Percentiles rank a stretch among this genome's conserved stretches.
Evolutionary conservation across 2,113 vertebrate species (phyloP).

Genomic region (Dermatemys mawii): DNA sequence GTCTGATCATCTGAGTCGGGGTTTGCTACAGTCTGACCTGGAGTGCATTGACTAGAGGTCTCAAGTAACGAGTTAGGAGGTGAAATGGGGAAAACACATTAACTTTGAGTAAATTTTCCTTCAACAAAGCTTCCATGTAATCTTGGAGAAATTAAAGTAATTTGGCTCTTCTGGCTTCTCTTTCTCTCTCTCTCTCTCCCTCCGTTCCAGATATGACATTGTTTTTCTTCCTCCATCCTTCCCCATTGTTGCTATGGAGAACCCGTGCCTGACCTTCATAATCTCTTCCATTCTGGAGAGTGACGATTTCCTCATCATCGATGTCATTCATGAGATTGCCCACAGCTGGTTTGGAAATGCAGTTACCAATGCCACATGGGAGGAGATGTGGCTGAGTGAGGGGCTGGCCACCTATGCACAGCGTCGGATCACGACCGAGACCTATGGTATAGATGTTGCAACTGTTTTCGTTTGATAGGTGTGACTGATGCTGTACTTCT

Average conservation of each 20-base stretch:
- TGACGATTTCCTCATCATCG: constrained; percentile 94
- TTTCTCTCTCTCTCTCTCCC: background rate
- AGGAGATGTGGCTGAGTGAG: constrained; percentile 99
- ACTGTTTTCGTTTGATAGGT: accelerated
- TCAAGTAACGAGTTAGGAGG: background rate
- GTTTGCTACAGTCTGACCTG: background rate
- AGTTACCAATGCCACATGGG: constrained; percentile 96
- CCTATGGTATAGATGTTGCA: constrained; percentile 80
- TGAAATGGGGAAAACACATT: background rate
- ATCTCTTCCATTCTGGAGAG: constrained; percentile 98
- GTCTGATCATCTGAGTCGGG: background rate
- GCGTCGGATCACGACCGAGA: constrained; percentile 93
- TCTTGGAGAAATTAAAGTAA: background rate
- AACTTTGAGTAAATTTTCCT: background rate
- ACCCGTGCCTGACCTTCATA: constrained; percentile 97
- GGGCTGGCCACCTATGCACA: constrained; percentile 96
- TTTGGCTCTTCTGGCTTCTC: background rate
- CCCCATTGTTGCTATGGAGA: constrained; percentile 99
- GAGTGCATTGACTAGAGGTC: background rate
- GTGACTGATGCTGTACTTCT: accelerated
- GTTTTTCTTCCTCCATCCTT: constrained; percentile 98
- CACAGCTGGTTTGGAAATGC: constrained; percentile 98
- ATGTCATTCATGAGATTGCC: constrained; percentile 94
- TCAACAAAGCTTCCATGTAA: background rate
- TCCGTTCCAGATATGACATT: constrained; percentile 90